Evolutionary conservation across 2,888 invertebrate genomes (phyloP).

Genomic region (Spodoptera picta): DNA sequence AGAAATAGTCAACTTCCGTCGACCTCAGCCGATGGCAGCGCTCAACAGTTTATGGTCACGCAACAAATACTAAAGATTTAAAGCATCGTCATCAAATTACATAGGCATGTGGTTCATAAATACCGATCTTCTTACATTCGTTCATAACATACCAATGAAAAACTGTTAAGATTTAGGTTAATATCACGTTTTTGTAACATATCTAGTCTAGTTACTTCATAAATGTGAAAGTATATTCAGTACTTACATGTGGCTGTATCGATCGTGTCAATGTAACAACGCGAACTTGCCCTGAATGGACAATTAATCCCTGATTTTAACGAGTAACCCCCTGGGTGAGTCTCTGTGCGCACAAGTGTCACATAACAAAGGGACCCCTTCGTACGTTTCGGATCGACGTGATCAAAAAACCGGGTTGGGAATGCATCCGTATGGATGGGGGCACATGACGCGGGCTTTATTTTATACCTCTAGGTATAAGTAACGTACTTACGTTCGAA

Average conservation of each 20-base stretch:
- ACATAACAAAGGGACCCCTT: constrained; percentile 86
- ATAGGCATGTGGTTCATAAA: constrained; percentile 5
- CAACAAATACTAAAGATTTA: constrained; percentile 62
- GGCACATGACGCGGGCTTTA: constrained; percentile 55
- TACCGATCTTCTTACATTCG: no score
- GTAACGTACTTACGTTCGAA: constrained; percentile 30
- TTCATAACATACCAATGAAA: no score
- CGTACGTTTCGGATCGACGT: constrained; percentile 78
- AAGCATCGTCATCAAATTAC: constrained; percentile 40
- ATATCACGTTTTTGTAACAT: no score
- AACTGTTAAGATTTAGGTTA: no score
- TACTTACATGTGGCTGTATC: constrained; percentile 48
- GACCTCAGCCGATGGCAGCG: constrained; percentile 71
- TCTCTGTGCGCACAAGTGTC: constrained; percentile 84
- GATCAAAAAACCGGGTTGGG: constrained; percentile 83
- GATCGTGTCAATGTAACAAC: constrained; percentile 51
- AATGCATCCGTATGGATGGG: constrained; percentile 80
- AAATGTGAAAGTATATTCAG: constrained; percentile 13
- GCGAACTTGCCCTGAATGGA: constrained; percentile 69
- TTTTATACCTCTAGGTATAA: constrained; percentile 41
- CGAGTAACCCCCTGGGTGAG: constrained; percentile 81
- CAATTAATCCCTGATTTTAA: constrained; percentile 80
- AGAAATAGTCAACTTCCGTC: constrained; percentile 83
- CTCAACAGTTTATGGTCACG: constrained; percentile 72
- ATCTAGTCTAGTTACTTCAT: no score